These are phyloP conservation scores for Zaprionus lachaisei DNA, from an alignment of 1,140 invertebrate species.

Conservation along the genomic window DNA sequence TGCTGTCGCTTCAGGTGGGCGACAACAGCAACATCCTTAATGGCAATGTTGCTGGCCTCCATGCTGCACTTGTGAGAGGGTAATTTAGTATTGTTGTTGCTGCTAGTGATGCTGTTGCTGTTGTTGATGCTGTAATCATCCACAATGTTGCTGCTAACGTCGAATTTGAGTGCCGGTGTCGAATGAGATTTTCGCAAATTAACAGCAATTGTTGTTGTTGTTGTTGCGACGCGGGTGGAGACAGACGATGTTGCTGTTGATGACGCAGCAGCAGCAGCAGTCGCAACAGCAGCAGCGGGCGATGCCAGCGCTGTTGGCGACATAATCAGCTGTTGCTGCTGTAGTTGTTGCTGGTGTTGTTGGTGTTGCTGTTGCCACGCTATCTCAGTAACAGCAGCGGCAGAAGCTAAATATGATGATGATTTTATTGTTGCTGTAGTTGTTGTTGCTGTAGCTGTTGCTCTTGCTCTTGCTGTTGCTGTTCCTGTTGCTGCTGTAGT, in stretches of 20 bases:
- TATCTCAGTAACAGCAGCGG: constrained; percentile 41
- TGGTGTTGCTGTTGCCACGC: constrained; percentile 28
- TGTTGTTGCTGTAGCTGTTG: constrained; percentile 27
- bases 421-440: constrained; percentile 21
- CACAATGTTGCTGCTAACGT: constrained; percentile 26
- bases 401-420: constrained; percentile 22
- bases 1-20: constrained; percentile 36
- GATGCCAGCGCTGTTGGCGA: constrained; percentile 32
- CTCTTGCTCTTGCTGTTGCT: constrained; percentile 28
- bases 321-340: constrained; percentile 40
- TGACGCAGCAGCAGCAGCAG: constrained; percentile 27
- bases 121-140: constrained; percentile 30
- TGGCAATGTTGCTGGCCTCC: constrained; percentile 53
- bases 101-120: constrained; percentile 9
- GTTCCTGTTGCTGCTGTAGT: constrained; percentile 24
- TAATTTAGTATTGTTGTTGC: not conserved
- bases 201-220: constrained; percentile 20
- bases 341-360: constrained; percentile 36
- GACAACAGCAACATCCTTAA: constrained; percentile 42
- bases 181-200: constrained; percentile 71
- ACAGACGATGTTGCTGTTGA: constrained; percentile 28
- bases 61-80: constrained; percentile 17
- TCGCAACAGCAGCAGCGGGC: constrained; percentile 19
- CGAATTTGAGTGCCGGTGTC: constrained; percentile 62
- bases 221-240: constrained; percentile 10